Percentiles rank a stretch among this genome's conserved stretches.
phyloP scores from a whole-genome alignment of 2,113 vertebrate genomes.

The Scartelaos histophorus region DNA sequence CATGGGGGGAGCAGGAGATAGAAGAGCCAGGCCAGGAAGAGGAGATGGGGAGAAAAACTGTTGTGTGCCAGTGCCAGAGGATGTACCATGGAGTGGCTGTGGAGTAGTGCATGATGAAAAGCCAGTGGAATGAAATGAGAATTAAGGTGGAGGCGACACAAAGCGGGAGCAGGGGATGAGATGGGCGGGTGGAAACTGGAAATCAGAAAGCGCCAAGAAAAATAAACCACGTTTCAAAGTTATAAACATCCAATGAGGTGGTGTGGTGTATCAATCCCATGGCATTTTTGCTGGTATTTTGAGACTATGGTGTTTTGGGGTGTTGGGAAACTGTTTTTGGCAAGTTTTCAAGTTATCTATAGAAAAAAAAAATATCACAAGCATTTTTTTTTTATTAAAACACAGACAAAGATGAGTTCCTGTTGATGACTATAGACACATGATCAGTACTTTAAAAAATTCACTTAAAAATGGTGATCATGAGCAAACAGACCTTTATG shows the following conservation, averaged over 20 bases:
- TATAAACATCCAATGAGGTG: neutral
- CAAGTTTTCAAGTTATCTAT: too few species aligned
- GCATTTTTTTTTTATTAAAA: too few species aligned
- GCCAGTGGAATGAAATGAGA: constrained; percentile 15
- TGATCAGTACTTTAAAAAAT: too few species aligned
- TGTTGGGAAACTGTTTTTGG: neutral
- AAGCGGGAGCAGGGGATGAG: constrained; percentile 21
- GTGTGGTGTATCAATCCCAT: neutral
- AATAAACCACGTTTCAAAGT: neutral
- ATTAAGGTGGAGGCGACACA: constrained; percentile 27
- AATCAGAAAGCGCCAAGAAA: neutral
- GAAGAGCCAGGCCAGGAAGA: constrained; percentile 20
- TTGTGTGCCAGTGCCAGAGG: constrained; percentile 25
- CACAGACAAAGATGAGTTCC: too few species aligned
- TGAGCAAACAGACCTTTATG: too few species aligned
- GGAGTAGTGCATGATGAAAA: constrained; percentile 23
- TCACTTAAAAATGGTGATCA: too few species aligned
- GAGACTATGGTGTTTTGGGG: neutral
- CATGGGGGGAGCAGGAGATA: constrained; percentile 24
- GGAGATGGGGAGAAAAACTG: constrained; percentile 22
- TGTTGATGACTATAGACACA: too few species aligned
- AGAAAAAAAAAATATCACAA: too few species aligned
- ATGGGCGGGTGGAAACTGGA: neutral
- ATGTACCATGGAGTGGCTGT: neutral
- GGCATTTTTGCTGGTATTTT: neutral